Conservation (phyloP, 37 sponge, comb jelly and placozoan genomes). For the Lycopodina hypogea region DNA sequence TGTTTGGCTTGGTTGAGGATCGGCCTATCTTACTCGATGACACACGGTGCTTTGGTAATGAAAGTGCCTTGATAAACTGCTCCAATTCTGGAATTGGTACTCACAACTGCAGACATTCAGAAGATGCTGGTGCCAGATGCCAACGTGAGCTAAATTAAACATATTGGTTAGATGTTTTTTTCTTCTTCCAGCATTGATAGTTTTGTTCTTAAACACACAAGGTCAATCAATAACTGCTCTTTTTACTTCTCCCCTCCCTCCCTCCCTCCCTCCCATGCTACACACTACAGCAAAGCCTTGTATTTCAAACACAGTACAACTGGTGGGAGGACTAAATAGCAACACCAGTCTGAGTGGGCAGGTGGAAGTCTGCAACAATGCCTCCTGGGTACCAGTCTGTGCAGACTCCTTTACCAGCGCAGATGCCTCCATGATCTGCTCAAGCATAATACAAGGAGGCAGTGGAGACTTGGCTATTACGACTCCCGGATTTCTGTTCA, state of each 20-base stretch:
- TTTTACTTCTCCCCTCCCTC: too few relatives aligned
- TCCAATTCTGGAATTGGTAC: background rate
- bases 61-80: slow-evolving; percentile 16
- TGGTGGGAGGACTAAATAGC: slow-evolving; percentile 1
- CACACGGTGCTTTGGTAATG: slow-evolving; percentile 18
- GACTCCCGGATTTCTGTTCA: background rate
- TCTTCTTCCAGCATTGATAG: background rate
- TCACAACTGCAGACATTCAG: slow-evolving; percentile 39
- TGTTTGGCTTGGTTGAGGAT: slow-evolving; percentile 24
- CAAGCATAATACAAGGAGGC: background rate
- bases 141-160: slow-evolving; percentile 4
- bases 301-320: background rate
- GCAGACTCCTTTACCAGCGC: slow-evolving; percentile 6
- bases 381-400: slow-evolving; percentile 37
- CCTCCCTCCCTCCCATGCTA: background rate
- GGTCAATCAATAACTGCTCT: background rate
- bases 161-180: background rate
- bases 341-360: slow-evolving; percentile 1
- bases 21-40: slow-evolving; percentile 34
- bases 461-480: background rate
- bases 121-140: slow-evolving; percentile 47
- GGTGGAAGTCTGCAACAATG: slow-evolving; percentile 32
- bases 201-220: background rate
- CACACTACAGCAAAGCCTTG: slow-evolving; percentile 18
- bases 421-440: slow-evolving; percentile 8